A percentile compares a stretch with the other conserved stretches of the same genome.
phyloP scores from a whole-genome alignment of 2,888 invertebrate species.

The Hartigia nigra region DNA sequence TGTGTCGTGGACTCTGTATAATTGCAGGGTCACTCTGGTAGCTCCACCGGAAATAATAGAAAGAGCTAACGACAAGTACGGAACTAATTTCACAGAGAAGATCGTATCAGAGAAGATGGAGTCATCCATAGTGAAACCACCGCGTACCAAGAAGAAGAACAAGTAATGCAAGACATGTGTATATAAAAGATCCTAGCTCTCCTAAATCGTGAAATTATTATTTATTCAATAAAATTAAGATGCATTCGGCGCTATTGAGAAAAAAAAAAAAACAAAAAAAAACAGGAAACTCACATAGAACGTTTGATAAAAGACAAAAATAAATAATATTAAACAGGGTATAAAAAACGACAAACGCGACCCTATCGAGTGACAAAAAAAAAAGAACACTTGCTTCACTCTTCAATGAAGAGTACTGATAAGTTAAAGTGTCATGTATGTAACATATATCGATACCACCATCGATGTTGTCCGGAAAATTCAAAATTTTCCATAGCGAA shows the following conservation, averaged over 20 bases:
- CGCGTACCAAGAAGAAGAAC: constrained; percentile 67
- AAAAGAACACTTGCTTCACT: neutral
- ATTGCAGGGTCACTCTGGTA: constrained; percentile 58
- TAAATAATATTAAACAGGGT: neutral
- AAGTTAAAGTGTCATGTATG: neutral
- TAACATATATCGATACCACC: neutral
- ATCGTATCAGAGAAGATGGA: constrained; percentile 42
- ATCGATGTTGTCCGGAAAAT: neutral
- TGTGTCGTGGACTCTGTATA: neutral
- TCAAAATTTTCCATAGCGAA: neutral
- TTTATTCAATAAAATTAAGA: neutral
- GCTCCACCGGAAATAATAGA: constrained; percentile 50
- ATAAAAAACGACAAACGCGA: neutral
- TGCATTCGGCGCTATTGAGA: neutral
- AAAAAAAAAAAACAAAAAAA: neutral
- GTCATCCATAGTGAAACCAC: constrained; percentile 59
- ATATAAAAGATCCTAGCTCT: neutral
- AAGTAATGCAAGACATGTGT: constrained; percentile 47
- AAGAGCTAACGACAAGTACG: constrained; percentile 48
- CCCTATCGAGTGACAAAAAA: neutral
- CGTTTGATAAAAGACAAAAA: neutral
- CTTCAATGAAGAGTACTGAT: neutral
- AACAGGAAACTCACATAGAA: neutral
- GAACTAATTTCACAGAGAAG: constrained; percentile 48
- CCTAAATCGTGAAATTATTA: neutral